Base-by-base conservation (phyloP, 2,888 invertebrate species). In the Agrilus cyanescens region DNA sequence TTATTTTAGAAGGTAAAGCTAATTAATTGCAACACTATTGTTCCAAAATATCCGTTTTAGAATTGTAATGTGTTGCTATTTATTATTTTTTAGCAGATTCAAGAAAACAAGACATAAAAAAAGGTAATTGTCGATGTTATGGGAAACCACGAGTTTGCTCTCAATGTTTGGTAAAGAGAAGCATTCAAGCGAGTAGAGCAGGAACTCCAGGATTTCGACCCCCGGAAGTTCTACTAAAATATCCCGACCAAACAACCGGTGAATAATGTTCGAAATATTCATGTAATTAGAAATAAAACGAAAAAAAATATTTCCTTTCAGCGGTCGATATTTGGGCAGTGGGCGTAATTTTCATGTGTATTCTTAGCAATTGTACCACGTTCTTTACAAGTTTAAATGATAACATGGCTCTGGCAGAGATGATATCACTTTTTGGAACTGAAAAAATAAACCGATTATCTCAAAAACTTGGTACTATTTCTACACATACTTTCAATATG, bases 171-270 rank as follows among this genome's bases (percentile, higher is more conserved):
- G 65, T 72, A 32, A 75, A 79, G 55, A 75, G 75, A 48, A 70
- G 74, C 38, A 77, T 83, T 52, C 72, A 76, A 39, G 89, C 88
- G 6, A 78, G 85, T 4, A 71, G 90, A 55, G 90, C 90, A 41
- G 91, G 91, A 48, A 91, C 91, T 35, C 88, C 89, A 40, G 91
- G 91, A 30, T 91, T 85, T 66, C 74, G 91, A 20, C 85, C 91
- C 41, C 90, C 90, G 0, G 91, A 88, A 70, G 85, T 87, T 54
- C 65, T 87, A 51, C 70, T 91, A 25, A 87, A 87, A 66, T 78
- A 77, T 62, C 70, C 76, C n/a, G 70, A 76, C 46, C 93, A 93
- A 70, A 80, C 82, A 29, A 82, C 85, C 56, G 78, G 78, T 77
- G 41, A 38, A 7, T 37, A 4, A 33, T n/a, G 41, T 33, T 41